These are phyloP conservation scores for Megaceryle torquata DNA, from an alignment of 2,113 vertebrate species.

Conservation along the genomic window DNA sequence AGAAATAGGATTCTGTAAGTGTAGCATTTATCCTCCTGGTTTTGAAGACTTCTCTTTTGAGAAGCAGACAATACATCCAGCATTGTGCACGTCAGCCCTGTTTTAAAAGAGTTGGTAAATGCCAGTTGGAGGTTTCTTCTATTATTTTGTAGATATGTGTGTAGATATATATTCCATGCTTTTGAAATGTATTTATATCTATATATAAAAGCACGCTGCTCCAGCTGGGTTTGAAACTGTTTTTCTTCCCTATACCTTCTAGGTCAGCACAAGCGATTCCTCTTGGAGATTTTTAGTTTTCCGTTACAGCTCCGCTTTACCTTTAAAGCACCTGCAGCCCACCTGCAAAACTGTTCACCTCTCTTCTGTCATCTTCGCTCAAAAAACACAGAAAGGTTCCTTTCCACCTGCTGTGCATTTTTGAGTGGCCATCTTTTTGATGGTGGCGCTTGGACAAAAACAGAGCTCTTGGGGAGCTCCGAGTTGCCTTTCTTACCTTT, in stretches of 20 bases:
- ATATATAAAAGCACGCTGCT: not conserved
- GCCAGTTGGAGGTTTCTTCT: not conserved
- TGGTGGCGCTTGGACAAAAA: not conserved
- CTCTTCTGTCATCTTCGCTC: not conserved
- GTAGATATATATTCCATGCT: not conserved
- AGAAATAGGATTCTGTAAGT: not conserved
- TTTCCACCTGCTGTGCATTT: not conserved
- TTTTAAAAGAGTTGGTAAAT: not conserved
- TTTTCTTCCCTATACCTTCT: not conserved
- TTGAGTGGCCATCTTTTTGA: not conserved
- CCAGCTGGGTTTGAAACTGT: not conserved
- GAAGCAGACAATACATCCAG: not conserved
- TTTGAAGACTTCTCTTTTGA: not conserved
- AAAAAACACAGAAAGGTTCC: not conserved
- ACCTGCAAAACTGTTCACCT: not conserved
- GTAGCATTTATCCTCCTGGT: not conserved
- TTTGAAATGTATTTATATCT: not conserved
- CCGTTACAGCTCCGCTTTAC: not conserved
- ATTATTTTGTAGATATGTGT: not conserved
- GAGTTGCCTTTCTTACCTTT: not conserved
- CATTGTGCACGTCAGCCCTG: not conserved
- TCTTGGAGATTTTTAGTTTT: not conserved
- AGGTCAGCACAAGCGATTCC: constrained; percentile 9
- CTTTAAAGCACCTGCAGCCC: not conserved
- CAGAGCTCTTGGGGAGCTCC: not conserved